These are phyloP conservation scores for Anolis carolinensis DNA, from an alignment of 2,113 vertebrate species.

Conservation along the genomic window DNA sequence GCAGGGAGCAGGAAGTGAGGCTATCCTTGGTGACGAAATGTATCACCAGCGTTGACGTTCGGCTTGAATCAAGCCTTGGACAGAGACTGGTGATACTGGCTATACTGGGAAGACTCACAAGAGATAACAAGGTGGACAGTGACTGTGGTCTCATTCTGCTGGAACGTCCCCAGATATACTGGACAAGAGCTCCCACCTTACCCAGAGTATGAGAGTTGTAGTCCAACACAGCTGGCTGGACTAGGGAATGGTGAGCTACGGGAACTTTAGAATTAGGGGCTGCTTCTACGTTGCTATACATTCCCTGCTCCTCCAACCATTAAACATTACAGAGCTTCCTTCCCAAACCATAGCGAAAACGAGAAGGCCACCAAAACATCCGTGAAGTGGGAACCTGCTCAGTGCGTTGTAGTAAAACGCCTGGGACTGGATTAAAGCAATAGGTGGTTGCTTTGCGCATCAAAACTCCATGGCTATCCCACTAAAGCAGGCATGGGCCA, in stretches of 20 bases:
- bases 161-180: background rate
- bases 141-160: conserved; percentile 11
- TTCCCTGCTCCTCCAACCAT: background rate
- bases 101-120: background rate
- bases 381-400: background rate
- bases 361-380: background rate
- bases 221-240: background rate
- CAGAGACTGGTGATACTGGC: too few species aligned
- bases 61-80: background rate
- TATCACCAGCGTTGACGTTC: background rate
- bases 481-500: background rate
- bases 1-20: background rate
- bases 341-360: background rate
- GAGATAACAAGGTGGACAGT: background rate
- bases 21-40: background rate
- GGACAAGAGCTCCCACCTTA: background rate
- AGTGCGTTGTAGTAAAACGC: background rate
- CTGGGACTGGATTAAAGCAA: background rate
- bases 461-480: background rate
- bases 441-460: background rate
- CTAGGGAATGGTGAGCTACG: background rate
- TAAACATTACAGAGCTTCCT: background rate
- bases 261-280: background rate
- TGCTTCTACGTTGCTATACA: background rate
- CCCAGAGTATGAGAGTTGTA: background rate